Conservation (phyloP, 2,113 vertebrate species). For the Malaclemys terrapin region DNA sequence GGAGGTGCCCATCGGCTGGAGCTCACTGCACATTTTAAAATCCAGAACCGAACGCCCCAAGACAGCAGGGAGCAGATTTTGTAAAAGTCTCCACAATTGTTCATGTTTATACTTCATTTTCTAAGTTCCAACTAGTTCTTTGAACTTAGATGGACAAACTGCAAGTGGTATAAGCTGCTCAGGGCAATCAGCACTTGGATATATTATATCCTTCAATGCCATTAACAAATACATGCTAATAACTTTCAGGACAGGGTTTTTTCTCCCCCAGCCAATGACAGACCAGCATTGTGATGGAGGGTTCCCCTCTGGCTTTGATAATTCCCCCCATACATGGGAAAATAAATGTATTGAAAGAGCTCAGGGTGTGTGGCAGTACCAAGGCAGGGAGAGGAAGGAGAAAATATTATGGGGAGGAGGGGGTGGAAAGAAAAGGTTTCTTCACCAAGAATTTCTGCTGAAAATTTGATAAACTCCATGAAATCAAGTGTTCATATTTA, state of each 20-base stretch:
- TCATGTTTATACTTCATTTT: neutral
- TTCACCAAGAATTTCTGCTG: neutral
- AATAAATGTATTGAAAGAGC: neutral
- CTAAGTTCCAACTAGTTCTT: neutral
- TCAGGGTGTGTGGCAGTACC: neutral
- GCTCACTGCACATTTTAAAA: neutral
- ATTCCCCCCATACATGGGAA: neutral
- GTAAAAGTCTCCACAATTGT: neutral
- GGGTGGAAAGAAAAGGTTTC: neutral
- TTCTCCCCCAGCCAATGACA: neutral
- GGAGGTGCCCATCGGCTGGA: neutral
- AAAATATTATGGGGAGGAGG: neutral
- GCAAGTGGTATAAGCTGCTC: neutral
- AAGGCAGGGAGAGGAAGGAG: neutral
- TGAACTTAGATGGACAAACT: neutral
- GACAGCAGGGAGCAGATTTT: neutral
- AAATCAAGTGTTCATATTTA: slow-evolving; percentile 16
- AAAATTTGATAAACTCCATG: neutral
- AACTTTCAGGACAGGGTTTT: neutral
- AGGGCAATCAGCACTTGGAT: neutral
- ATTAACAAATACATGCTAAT: neutral
- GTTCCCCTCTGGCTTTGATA: neutral
- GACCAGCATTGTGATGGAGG: neutral
- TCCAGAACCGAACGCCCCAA: neutral
- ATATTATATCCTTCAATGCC: neutral